Evolutionary conservation across 2,888 invertebrate genomes (phyloP).

Genomic region (Drosophila prolongata): DNA sequence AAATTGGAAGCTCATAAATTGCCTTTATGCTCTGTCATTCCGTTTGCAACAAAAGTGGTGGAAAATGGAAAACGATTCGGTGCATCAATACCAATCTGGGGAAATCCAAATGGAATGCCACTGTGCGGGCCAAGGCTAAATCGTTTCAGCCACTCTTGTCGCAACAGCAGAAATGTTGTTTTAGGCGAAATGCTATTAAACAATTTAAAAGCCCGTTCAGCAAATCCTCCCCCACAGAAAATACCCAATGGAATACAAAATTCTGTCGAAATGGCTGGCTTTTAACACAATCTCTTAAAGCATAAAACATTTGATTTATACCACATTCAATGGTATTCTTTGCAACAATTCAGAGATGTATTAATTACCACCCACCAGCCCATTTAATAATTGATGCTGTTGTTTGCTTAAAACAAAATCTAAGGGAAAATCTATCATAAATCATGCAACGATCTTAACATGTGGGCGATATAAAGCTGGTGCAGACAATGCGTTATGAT

Average conservation of each 20-base stretch:
- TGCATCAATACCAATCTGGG: constrained; percentile 25
- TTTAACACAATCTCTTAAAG: constrained; percentile 28
- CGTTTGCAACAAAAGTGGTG: constrained; percentile 26
- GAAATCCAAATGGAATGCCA: constrained; percentile 34
- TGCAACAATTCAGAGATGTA: background rate
- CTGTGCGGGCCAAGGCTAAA: constrained; percentile 21
- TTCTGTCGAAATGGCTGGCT: constrained; percentile 18
- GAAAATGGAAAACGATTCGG: constrained; percentile 23
- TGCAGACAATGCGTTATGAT: constrained; percentile 32
- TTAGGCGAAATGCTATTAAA: constrained; percentile 27
- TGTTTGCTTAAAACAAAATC: constrained; percentile 31
- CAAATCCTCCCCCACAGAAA: background rate
- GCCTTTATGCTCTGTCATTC: constrained; percentile 25
- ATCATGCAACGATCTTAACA: constrained; percentile 6
- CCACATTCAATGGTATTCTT: constrained; percentile 3
- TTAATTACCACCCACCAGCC: constrained; percentile 21
- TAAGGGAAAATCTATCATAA: constrained; percentile 17
- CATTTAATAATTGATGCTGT: constrained; percentile 30
- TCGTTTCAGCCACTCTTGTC: constrained; percentile 12
- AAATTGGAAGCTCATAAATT: constrained; percentile 40
- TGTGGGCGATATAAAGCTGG: constrained; percentile 9
- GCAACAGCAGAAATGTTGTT: constrained; percentile 22
- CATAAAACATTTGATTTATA: constrained; percentile 23
- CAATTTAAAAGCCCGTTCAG: constrained; percentile 20
- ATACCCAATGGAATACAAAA: constrained; percentile 5